Base-by-base conservation (phyloP, 2,888 invertebrate species). In the Lacanobia oleracea region DNA sequence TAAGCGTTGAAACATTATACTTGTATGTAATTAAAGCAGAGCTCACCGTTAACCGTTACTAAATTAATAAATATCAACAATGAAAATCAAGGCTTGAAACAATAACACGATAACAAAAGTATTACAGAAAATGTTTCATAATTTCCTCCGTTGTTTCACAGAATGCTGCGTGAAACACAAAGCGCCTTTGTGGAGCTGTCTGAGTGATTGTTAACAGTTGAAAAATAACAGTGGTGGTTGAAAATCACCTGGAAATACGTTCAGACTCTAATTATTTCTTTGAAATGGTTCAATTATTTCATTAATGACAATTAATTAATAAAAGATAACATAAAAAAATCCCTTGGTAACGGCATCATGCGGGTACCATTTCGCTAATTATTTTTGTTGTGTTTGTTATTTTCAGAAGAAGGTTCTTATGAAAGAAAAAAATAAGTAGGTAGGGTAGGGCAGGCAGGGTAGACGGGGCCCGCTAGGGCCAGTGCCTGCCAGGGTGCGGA, bases 171-270 rank as follows among this genome's bases (percentile, higher is more conserved):
- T 54, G 9, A 10, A 56, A 56, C 33, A 66, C 51, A 69, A 64
- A 61, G 56, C 51, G 23, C 14, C 33, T 51, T 69, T 79, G 50
- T 79, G 48, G 33, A 16, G 8, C 51, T 75, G 18, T 60, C 61
- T 57, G 9, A 53, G 33, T n/a, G 18, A 75, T 57, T 57, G 33
- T 53, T 37, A 53, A 56, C n/a, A 27, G 40, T 12, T 61, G 56
- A 65, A 18, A 65, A 18, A 65, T 62, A 57, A 72, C 40, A 57
- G 4, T 7, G 2, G 27, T 21, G 14, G 21, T 27, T 45, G 5
- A n/a, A 66, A 53, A 62, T 57, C 18, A 33, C 18, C 21, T 21
- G 23, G 23, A 18, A 59, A 75, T 57, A 54, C 27, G 21, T 33
- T 27, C 16, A 33, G 10, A 56, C n/a, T 45, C 4, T 12, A 12